Conservation (phyloP, 2,888 invertebrate species). For the Agriopis aurantiaria region DNA sequence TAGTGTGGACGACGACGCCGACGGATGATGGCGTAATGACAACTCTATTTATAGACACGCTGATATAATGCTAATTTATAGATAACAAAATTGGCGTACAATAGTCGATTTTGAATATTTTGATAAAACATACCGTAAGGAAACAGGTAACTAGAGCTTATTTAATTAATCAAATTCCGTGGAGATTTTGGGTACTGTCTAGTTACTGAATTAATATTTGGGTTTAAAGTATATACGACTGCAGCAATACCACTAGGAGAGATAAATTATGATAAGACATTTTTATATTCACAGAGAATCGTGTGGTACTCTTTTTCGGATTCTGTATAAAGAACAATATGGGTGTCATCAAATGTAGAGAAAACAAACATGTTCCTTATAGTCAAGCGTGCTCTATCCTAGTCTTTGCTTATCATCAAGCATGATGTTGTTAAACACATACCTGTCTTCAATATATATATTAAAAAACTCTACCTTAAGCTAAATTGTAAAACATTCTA, state of each 20-base stretch:
- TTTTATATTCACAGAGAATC: too few species aligned
- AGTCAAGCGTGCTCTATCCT: too few species aligned
- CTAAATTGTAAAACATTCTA: background rate
- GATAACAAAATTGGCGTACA: conserved; percentile 26
- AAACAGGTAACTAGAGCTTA: background rate
- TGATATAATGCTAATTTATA: conserved; percentile 45
- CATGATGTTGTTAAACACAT: too few species aligned
- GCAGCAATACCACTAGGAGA: background rate
- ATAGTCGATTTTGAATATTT: conserved; percentile 13
- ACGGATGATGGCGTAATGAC: conserved; percentile 53
- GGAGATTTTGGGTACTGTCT: background rate
- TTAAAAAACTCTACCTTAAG: background rate
- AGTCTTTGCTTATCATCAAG: too few species aligned
- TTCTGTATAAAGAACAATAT: too few species aligned
- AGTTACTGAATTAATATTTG: background rate
- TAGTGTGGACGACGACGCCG: conserved; percentile 60
- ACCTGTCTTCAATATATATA: too few species aligned
- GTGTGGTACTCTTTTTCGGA: too few species aligned
- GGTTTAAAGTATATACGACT: background rate
- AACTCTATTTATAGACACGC: conserved; percentile 49
- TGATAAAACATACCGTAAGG: background rate
- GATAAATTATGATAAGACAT: too few species aligned
- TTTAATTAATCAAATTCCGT: too few species aligned
- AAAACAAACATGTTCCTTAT: too few species aligned
- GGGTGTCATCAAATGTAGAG: too few species aligned